Conservation (phyloP, 1,140 invertebrate species). For the Hormaphis cornu region DNA sequence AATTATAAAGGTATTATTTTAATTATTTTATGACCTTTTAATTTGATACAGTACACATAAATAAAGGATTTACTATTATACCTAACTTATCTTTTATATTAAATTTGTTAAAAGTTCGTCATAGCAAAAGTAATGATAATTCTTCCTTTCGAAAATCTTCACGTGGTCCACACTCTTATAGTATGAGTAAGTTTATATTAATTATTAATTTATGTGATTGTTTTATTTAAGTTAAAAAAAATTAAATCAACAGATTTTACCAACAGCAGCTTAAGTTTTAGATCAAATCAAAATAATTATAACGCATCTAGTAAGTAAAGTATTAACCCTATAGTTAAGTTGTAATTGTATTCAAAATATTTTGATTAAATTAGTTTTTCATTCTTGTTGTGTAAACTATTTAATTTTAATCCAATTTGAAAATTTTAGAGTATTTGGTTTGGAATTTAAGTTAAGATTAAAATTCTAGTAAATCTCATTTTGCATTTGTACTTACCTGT, state of each 20-base stretch:
- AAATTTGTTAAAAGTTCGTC: neutral
- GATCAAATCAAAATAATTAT: neutral
- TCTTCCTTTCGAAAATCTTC: slow-evolving; percentile 20
- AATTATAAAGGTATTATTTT: slow-evolving; percentile 16
- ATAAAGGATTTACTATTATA: neutral
- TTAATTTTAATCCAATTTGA: too few relatives aligned
- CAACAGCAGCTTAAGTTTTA: neutral
- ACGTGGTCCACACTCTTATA: neutral
- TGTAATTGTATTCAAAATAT: too few relatives aligned
- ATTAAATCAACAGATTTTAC: neutral
- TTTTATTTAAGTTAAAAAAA: neutral
- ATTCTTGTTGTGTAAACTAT: too few relatives aligned
- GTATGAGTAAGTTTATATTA: neutral
- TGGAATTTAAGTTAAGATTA: too few relatives aligned
- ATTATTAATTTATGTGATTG: neutral
- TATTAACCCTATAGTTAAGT: neutral
- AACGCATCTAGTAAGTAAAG: neutral
- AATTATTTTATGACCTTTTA: neutral
- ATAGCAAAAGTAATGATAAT: slow-evolving; percentile 5
- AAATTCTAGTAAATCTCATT: too few relatives aligned
- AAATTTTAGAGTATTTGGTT: too few relatives aligned
- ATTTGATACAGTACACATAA: neutral
- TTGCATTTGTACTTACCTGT: too few relatives aligned
- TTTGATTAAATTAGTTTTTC: too few relatives aligned
- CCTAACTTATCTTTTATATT: neutral